phyloP scores from a whole-genome alignment of 2,797 vertebrate genomes.

The Tenualosa ilisha region DNA sequence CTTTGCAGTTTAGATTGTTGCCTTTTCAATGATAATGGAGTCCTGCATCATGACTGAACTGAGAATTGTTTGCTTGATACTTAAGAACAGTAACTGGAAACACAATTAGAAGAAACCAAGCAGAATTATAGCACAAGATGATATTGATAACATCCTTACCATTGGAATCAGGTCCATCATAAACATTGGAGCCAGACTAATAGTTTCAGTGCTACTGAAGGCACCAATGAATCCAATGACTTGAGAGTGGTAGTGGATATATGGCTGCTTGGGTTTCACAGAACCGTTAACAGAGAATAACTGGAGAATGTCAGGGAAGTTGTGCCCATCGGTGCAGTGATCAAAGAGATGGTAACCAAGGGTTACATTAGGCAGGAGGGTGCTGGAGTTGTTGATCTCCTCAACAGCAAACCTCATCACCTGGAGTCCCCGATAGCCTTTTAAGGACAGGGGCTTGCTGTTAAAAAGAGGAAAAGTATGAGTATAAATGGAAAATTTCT shows the following conservation, averaged over 20 bases:
- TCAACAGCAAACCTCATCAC: conserved; percentile 71
- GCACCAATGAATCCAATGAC: conserved; percentile 51
- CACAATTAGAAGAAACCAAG: too few species aligned
- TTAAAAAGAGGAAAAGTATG: neutral
- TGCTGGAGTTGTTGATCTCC: conserved; percentile 68
- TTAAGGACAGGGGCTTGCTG: conserved; percentile 19
- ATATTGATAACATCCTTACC: conserved; percentile 39
- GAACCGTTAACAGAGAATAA: conserved; percentile 46
- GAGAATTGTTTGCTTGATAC: too few species aligned
- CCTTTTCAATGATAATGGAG: too few species aligned
- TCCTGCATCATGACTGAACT: too few species aligned
- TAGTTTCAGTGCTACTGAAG: conserved; percentile 41
- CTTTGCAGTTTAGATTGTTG: too few species aligned
- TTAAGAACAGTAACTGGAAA: too few species aligned
- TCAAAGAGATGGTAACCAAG: conserved; percentile 74
- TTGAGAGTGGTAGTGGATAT: conserved; percentile 34
- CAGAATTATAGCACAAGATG: too few species aligned
- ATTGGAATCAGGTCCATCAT: conserved; percentile 51
- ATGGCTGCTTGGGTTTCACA: conserved; percentile 4
- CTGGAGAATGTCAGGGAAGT: conserved; percentile 46
- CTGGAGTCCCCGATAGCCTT: conserved; percentile 64
- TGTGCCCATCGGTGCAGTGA: conserved; percentile 55
- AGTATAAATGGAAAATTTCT: neutral
- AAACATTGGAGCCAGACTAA: conserved; percentile 48
- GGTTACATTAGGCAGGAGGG: conserved; percentile 61